Conservation (phyloP, 1,140 invertebrate species). For the Oreohelix idahoensis region DNA sequence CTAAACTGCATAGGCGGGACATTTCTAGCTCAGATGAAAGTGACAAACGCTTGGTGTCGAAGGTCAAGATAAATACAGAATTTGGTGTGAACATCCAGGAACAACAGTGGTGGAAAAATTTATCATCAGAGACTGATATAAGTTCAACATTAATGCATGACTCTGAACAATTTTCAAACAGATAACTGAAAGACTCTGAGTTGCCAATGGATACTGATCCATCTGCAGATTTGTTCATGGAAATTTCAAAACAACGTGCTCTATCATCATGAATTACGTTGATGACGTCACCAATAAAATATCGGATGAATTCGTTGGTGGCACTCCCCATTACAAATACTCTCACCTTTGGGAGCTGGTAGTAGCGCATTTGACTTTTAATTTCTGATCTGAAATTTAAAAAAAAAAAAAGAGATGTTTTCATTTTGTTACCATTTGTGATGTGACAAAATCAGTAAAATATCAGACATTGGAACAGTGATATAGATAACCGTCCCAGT, state of each 20-base stretch:
- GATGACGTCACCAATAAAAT: conserved; percentile 9
- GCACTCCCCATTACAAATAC: conserved; percentile 8
- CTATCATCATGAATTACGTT: not conserved
- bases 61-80: conserved; percentile 29
- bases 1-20: conserved; percentile 1
- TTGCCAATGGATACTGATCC: not conserved
- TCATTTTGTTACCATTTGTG: no score
- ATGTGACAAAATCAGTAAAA: no score
- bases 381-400: not conserved
- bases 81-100: conserved; percentile 27
- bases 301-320: conserved; percentile 14
- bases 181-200: conserved; percentile 19
- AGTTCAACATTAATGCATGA: conserved; percentile 26
- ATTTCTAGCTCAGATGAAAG: conserved; percentile 6
- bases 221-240: not conserved
- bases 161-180: not conserved
- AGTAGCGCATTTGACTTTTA: not conserved
- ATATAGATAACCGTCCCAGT: no score
- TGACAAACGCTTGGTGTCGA: conserved; percentile 26
- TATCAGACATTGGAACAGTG: no score
- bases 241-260: conserved; percentile 18
- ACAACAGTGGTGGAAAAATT: conserved; percentile 38
- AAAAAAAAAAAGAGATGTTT: no score
- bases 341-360: conserved; percentile 12
- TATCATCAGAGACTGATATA: conserved; percentile 13